phyloP scores from a whole-genome alignment of 2,797 vertebrate species.

The Hypotaenidia okinawae region DNA sequence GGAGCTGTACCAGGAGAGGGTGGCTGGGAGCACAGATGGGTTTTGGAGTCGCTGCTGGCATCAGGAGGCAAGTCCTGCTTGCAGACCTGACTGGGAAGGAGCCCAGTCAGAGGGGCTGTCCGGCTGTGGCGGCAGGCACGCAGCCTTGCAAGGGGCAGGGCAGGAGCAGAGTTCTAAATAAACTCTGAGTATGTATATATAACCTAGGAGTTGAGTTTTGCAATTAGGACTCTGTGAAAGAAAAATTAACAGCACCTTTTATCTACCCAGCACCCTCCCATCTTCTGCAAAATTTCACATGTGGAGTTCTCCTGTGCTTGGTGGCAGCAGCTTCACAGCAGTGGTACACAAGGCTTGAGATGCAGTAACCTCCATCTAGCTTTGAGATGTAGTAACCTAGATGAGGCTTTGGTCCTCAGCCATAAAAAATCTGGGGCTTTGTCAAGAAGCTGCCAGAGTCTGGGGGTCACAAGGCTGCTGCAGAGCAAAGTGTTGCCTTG shows the following conservation, averaged over 20 bases:
- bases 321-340: background rate
- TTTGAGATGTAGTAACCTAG: background rate
- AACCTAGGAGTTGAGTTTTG: background rate
- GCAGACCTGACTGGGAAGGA: background rate
- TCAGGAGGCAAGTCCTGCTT: background rate
- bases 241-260: background rate
- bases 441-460: background rate
- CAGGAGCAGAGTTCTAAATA: background rate
- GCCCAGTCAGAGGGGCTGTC: background rate
- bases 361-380: too few relatives aligned
- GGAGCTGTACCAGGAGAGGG: background rate
- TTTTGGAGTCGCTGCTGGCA: background rate
- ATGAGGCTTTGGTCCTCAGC: background rate
- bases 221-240: background rate
- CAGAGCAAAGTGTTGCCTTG: background rate
- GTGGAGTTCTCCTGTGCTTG: background rate
- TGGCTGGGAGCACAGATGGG: background rate
- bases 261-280: too few relatives aligned
- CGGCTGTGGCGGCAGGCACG: rapidly evolving
- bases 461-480: too few relatives aligned
- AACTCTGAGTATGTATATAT: background rate
- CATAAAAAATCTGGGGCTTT: background rate
- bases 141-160: background rate
- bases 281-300: background rate
- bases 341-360: background rate